Percentiles rank a stretch among this genome's conserved stretches.
These are phyloP conservation scores for Micrastur ruficollis DNA, from an alignment of 2,797 vertebrate species.

Conservation along the genomic window DNA sequence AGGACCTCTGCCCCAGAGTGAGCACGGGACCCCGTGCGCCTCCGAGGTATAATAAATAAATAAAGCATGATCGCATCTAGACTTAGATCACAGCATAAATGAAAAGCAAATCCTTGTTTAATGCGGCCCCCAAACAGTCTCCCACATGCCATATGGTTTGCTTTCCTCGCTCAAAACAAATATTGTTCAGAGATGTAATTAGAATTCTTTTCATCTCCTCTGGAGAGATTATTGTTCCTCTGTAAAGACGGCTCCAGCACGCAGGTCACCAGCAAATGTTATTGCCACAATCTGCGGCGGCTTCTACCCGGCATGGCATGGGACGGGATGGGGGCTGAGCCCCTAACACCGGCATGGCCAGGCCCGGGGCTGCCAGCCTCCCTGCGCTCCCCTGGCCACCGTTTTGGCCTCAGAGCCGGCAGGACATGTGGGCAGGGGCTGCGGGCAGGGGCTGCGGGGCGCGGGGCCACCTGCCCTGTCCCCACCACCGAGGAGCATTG, in stretches of 20 bases:
- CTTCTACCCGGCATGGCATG: fast-evolving
- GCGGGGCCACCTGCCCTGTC: not conserved
- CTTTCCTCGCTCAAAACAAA: constrained; percentile 63
- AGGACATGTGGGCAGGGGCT: not conserved
- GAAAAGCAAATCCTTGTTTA: constrained; percentile 12
- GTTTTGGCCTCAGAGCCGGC: not conserved
- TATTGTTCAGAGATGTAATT: constrained; percentile 56
- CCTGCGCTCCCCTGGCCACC: fast-evolving
- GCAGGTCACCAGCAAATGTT: not conserved
- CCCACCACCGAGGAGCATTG: not conserved
- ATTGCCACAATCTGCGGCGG: not conserved
- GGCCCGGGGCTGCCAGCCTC: not conserved
- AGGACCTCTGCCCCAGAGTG: not conserved
- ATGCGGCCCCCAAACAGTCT: not conserved
- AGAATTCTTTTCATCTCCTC: constrained; percentile 66
- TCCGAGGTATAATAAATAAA: not conserved
- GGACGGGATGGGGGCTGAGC: not conserved
- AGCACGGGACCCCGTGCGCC: fast-evolving
- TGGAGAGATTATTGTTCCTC: constrained; percentile 11
- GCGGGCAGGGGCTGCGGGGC: not conserved
- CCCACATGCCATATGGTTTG: constrained; percentile 44
- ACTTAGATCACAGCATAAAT: not conserved
- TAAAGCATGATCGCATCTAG: not conserved
- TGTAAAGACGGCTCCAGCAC: not conserved
- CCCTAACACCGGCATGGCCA: fast-evolving